These are phyloP conservation scores for Campylomormyrus numenius DNA, from an alignment of 2,113 vertebrate species.

Conservation along the genomic window DNA sequence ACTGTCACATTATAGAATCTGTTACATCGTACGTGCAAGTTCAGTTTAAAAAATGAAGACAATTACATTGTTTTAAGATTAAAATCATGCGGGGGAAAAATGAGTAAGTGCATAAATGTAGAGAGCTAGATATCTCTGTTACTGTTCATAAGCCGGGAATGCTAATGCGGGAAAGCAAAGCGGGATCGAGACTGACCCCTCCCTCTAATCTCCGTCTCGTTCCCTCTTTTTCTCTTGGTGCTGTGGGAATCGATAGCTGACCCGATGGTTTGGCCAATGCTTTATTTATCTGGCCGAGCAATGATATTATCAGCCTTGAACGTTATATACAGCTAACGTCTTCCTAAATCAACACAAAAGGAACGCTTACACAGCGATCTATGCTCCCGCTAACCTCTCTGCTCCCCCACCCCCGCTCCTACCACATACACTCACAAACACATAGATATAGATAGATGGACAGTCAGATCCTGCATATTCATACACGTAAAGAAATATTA, in stretches of 20 bases:
- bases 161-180: slow-evolving; percentile 69
- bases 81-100: slow-evolving; percentile 66
- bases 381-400: slow-evolving; percentile 47
- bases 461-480: slow-evolving; percentile 37
- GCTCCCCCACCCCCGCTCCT: slow-evolving; percentile 44
- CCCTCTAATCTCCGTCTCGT: slow-evolving; percentile 31
- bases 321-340: slow-evolving; percentile 77
- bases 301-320: slow-evolving; percentile 81
- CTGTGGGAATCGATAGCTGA: slow-evolving; percentile 71
- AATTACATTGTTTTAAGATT: slow-evolving; percentile 64
- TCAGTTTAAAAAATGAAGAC: slow-evolving; percentile 38
- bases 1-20: not conserved
- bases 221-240: slow-evolving; percentile 45
- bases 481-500: slow-evolving; percentile 23
- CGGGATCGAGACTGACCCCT: slow-evolving; percentile 39
- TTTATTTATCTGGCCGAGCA: slow-evolving; percentile 75
- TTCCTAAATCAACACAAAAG: slow-evolving; percentile 86
- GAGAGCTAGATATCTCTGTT: slow-evolving; percentile 90
- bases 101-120: slow-evolving; percentile 48
- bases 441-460: slow-evolving; percentile 42
- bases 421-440: slow-evolving; percentile 31
- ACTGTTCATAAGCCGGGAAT: slow-evolving; percentile 82
- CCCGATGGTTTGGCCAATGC: slow-evolving; percentile 67
- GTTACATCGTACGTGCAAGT: slow-evolving; percentile 37
- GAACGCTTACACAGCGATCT: slow-evolving; percentile 67